These are phyloP conservation scores for Enteromius argenteus DNA, from an alignment of 2,797 vertebrate species.

Conservation along the genomic window DNA sequence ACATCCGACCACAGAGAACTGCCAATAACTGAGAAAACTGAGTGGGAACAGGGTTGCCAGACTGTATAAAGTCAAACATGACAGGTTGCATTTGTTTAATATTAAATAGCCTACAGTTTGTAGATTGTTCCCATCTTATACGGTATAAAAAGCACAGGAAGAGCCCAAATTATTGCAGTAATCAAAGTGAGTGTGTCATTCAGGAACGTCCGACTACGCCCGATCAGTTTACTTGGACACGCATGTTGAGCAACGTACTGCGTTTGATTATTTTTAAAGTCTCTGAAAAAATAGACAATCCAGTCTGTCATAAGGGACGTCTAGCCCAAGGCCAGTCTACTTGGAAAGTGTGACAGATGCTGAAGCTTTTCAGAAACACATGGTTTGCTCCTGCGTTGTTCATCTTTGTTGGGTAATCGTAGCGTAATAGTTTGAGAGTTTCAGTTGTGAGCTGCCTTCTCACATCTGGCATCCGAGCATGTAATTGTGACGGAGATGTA, in stretches of 20 bases:
- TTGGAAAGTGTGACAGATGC: background rate
- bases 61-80: background rate
- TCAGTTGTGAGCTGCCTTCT: background rate
- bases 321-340: background rate
- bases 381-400: background rate
- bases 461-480: slow-evolving; percentile 11
- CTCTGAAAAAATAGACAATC: background rate
- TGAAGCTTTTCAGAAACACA: background rate
- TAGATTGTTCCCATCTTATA: background rate
- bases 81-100: slow-evolving; percentile 18
- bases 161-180: background rate
- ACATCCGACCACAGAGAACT: slow-evolving; percentile 76
- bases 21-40: background rate
- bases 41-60: background rate
- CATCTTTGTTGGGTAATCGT: background rate
- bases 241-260: slow-evolving; percentile 22
- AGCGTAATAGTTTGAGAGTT: slow-evolving; percentile 5
- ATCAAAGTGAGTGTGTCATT: slow-evolving; percentile 22
- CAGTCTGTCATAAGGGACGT: background rate
- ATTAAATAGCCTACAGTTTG: background rate
- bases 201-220: slow-evolving; percentile 7
- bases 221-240: slow-evolving; percentile 21
- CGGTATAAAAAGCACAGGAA: slow-evolving; percentile 8
- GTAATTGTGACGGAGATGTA: slow-evolving; percentile 22
- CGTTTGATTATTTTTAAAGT: background rate